phyloP scores from a whole-genome alignment of 2,888 invertebrate species.

The Campopleginae sp. region DNA sequence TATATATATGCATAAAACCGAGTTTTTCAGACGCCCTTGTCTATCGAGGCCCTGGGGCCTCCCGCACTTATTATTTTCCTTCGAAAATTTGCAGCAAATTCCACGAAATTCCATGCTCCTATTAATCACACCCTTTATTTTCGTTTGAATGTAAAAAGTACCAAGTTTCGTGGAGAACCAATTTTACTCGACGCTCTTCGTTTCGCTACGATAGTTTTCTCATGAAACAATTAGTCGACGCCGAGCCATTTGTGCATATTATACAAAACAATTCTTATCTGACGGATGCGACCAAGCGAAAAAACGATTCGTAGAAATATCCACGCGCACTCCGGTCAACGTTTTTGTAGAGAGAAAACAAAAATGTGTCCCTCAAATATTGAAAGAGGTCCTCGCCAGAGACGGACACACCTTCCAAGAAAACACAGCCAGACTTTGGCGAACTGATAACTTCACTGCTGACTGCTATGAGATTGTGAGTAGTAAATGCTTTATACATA shows the following conservation, averaged over 20 bases:
- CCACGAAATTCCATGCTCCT: slow-evolving; percentile 41
- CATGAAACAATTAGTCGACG: neutral
- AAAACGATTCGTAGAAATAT: neutral
- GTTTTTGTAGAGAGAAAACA: neutral
- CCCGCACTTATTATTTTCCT: slow-evolving; percentile 4
- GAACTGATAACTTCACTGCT: slow-evolving; percentile 64
- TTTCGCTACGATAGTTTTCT: neutral
- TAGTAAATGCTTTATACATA: neutral
- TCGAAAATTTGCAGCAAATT: slow-evolving; percentile 28
- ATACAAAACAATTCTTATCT: neutral
- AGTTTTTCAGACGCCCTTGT: slow-evolving; percentile 50
- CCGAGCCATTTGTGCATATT: neutral
- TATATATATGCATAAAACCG: slow-evolving; percentile 23
- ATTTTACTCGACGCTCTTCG: neutral
- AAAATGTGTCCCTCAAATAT: slow-evolving; percentile 54
- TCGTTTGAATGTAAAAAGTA: neutral
- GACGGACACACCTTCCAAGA: slow-evolving; percentile 56
- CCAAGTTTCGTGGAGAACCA: neutral
- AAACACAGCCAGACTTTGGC: slow-evolving; percentile 59
- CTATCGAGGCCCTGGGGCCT: slow-evolving; percentile 29
- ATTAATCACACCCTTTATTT: neutral
- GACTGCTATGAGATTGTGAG: slow-evolving; percentile 66
- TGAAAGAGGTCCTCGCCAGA: slow-evolving; percentile 53
- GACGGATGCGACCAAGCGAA: neutral
- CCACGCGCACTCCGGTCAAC: neutral